Conservation (phyloP, 2,113 vertebrate species). For the Eulemur rufifrons region DNA sequence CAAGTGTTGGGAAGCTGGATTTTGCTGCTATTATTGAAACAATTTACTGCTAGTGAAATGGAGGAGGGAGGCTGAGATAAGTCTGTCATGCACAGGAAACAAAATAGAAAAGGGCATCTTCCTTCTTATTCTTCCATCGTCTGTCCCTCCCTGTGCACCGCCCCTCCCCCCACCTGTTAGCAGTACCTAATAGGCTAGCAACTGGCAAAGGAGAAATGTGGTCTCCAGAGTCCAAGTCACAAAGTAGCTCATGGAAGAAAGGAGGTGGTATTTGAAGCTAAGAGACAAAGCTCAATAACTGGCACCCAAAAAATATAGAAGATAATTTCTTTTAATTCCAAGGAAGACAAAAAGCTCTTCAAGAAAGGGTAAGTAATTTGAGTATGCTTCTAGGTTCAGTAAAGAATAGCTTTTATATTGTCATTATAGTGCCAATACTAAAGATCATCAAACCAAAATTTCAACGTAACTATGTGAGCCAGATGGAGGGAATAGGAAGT, state of each 20-base stretch:
- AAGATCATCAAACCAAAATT: neutral
- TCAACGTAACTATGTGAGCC: neutral
- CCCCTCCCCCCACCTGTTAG: rapidly evolving
- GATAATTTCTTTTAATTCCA: neutral
- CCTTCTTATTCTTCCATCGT: neutral
- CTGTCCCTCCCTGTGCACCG: rapidly evolving
- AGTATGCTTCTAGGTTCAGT: neutral
- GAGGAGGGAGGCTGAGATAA: neutral
- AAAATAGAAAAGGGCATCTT: neutral
- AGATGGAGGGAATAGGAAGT: neutral
- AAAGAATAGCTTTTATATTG: neutral
- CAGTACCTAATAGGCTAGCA: neutral
- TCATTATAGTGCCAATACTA: neutral
- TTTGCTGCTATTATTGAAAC: neutral
- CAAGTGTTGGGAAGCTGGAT: neutral
- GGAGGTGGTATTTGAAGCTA: neutral
- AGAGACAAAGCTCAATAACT: neutral
- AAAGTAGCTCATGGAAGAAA: neutral
- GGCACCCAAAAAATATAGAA: neutral
- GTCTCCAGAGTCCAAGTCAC: neutral
- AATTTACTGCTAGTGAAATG: rapidly evolving
- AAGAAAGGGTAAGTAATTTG: neutral
- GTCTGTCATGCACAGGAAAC: neutral
- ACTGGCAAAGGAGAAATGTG: neutral
- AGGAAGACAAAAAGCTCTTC: neutral